These are phyloP conservation scores for Ctenicera cuprea DNA, from an alignment of 2,888 invertebrate genomes.

Conservation along the genomic window DNA sequence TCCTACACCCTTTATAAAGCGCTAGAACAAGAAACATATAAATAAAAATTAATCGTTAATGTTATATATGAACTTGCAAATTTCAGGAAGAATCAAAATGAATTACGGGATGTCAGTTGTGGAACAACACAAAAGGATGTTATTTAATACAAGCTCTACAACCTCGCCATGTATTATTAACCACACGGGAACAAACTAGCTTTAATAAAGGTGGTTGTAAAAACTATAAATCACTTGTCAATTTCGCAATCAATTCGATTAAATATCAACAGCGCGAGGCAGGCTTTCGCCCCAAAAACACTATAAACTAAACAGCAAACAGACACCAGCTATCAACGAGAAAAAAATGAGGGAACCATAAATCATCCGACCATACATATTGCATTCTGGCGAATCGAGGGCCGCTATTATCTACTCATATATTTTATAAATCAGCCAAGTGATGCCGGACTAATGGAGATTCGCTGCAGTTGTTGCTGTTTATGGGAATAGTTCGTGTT, in stretches of 20 bases:
- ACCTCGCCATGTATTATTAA: constrained; percentile 21
- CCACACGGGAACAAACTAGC: constrained; percentile 27
- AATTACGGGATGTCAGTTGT: constrained; percentile 20
- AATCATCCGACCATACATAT: constrained; percentile 59
- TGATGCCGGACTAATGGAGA: constrained; percentile 58
- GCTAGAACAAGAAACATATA: too few species aligned
- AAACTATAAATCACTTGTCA: constrained; percentile 44
- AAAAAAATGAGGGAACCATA: constrained; percentile 53
- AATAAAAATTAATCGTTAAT: too few species aligned
- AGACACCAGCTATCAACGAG: constrained; percentile 37
- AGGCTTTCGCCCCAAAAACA: constrained; percentile 35
- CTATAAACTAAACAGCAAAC: constrained; percentile 38
- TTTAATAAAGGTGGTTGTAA: constrained; percentile 35
- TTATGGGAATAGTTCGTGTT: constrained; percentile 59
- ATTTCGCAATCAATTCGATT: constrained; percentile 49
- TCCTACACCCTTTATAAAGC: too few species aligned
- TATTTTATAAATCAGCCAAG: constrained; percentile 61
- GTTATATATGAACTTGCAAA: not conserved
- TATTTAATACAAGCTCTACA: constrained; percentile 23
- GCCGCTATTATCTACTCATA: constrained; percentile 61
- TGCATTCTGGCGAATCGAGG: constrained; percentile 61
- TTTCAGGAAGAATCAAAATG: constrained; percentile 9
- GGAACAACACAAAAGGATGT: constrained; percentile 5
- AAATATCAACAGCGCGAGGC: constrained; percentile 31
- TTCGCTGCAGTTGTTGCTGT: constrained; percentile 60